phyloP scores from a whole-genome alignment of 2,797 vertebrate genomes.

The Falco rusticolus region DNA sequence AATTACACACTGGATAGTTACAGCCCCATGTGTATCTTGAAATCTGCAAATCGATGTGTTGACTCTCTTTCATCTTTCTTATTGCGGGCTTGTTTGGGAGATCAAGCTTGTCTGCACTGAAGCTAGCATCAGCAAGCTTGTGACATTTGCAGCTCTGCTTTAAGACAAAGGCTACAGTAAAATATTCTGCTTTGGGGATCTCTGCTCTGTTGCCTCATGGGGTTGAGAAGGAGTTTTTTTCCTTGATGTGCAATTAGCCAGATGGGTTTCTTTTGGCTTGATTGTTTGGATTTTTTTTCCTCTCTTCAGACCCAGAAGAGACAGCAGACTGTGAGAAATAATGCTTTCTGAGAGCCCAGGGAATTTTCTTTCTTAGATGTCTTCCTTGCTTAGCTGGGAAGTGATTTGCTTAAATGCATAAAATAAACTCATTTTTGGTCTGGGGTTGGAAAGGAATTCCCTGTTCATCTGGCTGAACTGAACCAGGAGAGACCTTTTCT shows the following conservation, averaged over 20 bases:
- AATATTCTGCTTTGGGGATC: not conserved
- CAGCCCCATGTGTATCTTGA: not conserved
- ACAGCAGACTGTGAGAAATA: not conserved
- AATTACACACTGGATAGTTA: not conserved
- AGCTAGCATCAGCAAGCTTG: not conserved
- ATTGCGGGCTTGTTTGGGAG: not conserved
- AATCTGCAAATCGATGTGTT: not conserved
- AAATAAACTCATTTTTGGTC: not conserved
- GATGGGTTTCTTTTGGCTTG: slow-evolving; percentile 1
- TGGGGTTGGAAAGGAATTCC: not conserved
- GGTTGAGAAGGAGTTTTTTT: not conserved
- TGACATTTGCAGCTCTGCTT: slow-evolving; percentile 10
- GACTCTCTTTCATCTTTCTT: not conserved
- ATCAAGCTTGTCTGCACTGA: not conserved
- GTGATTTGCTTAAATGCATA: not conserved
- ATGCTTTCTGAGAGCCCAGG: not conserved
- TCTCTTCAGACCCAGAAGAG: not conserved
- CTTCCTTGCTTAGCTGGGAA: not conserved
- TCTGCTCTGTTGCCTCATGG: not conserved
- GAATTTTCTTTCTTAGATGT: not conserved
- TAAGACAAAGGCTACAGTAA: not conserved
- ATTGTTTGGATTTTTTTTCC: not conserved
- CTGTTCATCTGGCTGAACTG: not conserved
- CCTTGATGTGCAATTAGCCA: not conserved
- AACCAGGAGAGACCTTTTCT: not conserved